Percentiles rank a stretch among this genome's conserved stretches.
Conservation (phyloP, 2,113 vertebrate species). For the Muntiacus muntjak region DNA sequence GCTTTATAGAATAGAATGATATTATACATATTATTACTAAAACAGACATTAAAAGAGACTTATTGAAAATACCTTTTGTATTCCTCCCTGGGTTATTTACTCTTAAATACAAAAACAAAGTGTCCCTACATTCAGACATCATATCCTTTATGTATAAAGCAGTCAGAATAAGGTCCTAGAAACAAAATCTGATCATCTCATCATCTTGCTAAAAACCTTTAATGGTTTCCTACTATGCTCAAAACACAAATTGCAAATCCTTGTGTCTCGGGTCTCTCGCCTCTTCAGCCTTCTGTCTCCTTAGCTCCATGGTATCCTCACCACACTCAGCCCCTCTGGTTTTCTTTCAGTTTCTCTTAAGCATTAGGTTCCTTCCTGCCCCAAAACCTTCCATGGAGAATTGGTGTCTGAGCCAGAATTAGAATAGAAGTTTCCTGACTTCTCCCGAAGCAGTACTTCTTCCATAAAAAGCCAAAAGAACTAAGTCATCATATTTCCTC, state of each 20-base stretch:
- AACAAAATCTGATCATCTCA: background rate
- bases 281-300: background rate
- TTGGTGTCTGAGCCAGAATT: background rate
- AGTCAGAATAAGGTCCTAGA: background rate
- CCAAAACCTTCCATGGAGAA: background rate
- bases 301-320: rapidly evolving
- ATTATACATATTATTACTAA: background rate
- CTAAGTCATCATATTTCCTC: background rate
- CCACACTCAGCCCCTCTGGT: background rate
- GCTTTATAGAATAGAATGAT: background rate
- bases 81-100: background rate
- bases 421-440: background rate
- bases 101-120: background rate
- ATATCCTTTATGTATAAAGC: background rate
- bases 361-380: background rate
- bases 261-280: rapidly evolving
- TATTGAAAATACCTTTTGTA: background rate
- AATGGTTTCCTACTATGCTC: background rate
- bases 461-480: background rate
- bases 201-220: background rate
- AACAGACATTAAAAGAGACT: background rate
- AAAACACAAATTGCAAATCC: too few relatives aligned
- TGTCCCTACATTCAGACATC: background rate
- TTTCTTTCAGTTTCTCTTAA: background rate
- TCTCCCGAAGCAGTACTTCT: background rate